These are phyloP conservation scores for Pristionchus entomophagus DNA, from an alignment of 2,888 invertebrate genomes.

Conservation along the genomic window DNA sequence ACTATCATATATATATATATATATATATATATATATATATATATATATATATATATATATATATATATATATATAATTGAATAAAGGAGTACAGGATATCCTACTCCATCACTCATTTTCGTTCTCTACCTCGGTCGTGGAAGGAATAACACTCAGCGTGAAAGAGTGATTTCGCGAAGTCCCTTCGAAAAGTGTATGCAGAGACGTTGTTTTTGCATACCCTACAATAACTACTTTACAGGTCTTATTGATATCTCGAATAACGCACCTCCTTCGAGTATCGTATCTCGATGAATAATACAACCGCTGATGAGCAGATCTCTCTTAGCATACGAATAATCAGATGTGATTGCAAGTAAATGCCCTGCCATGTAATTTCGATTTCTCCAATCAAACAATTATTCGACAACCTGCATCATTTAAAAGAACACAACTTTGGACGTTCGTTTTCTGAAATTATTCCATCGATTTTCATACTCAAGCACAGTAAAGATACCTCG, in stretches of 20 bases:
- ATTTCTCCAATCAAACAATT: not conserved
- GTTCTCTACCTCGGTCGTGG: not conserved
- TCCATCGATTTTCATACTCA: too few relatives aligned
- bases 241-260: not conserved
- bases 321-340: not conserved
- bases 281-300: not conserved
- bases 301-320: not conserved
- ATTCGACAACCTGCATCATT: not conserved
- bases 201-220: not conserved
- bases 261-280: not conserved
- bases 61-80: too few relatives aligned
- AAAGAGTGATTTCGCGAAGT: not conserved
- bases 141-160: not conserved
- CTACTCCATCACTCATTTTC: too few relatives aligned
- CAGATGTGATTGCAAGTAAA: not conserved
- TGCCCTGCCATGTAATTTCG: not conserved
- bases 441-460: not conserved
- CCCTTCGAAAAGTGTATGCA: not conserved
- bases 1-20: too few relatives aligned
- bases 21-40: too few relatives aligned
- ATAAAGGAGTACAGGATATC: too few relatives aligned
- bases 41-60: too few relatives aligned
- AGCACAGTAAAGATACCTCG: too few relatives aligned
- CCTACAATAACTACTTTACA: not conserved
- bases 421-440: not conserved